Evolutionary conservation across 2,797 vertebrate species (phyloP).

Genomic region (Discoglossus pictus): DNA sequence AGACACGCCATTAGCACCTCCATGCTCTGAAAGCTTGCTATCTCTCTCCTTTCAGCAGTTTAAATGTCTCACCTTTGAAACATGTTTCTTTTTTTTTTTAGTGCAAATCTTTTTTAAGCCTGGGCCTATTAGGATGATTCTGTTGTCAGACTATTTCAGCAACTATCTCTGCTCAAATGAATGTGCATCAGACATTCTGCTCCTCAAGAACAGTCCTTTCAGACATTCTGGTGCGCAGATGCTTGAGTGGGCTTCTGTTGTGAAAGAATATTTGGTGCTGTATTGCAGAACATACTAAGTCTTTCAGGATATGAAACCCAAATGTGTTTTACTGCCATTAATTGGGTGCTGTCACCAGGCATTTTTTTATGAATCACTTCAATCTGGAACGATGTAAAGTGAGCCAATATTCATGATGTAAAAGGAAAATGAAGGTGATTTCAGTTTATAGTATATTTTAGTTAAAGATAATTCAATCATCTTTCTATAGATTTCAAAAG

Average conservation of each 20-base stretch:
- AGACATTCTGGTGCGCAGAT: slow-evolving; percentile 48
- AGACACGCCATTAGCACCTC: too few species aligned
- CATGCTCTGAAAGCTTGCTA: too few species aligned
- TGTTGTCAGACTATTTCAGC: slow-evolving; percentile 27
- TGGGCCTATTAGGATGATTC: slow-evolving; percentile 22
- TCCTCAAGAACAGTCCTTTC: slow-evolving; percentile 40
- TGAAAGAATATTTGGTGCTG: slow-evolving; percentile 48
- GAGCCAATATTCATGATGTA: slow-evolving; percentile 23
- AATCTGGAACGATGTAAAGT: slow-evolving; percentile 25
- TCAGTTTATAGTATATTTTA: too few species aligned
- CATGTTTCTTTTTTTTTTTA: too few species aligned
- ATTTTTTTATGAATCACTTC: slow-evolving; percentile 47
- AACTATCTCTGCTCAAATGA: slow-evolving; percentile 35
- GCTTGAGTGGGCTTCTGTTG: slow-evolving; percentile 50
- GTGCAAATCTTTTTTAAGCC: too few species aligned
- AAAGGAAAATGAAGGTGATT: slow-evolving; percentile 11
- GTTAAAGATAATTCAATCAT: too few species aligned
- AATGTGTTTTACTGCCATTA: slow-evolving; percentile 50
- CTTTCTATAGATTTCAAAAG: too few species aligned
- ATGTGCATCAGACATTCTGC: slow-evolving; percentile 47
- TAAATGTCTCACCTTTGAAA: too few species aligned
- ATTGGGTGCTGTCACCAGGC: slow-evolving; percentile 45
- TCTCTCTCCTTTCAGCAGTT: too few species aligned
- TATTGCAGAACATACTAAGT: slow-evolving; percentile 48
- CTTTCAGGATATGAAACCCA: slow-evolving; percentile 46